A percentile compares a stretch with the other conserved stretches of the same genome.
phyloP scores from a whole-genome alignment of 2,888 invertebrate species.

The Napeogenes inachia region DNA sequence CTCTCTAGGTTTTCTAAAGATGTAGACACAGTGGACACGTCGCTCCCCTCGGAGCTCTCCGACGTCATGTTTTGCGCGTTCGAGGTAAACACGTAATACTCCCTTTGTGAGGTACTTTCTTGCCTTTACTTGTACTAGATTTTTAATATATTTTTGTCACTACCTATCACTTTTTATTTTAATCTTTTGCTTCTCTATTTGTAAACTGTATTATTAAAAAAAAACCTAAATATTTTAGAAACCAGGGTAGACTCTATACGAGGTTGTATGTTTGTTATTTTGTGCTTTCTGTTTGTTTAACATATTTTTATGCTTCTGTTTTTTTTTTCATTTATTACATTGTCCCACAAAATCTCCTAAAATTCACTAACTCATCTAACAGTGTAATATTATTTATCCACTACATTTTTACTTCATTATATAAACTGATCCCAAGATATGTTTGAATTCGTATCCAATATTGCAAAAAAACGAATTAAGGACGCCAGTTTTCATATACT shows the following conservation, averaged over 20 bases:
- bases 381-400: conserved; percentile 10
- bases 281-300: conserved; percentile 1
- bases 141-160: too few species aligned
- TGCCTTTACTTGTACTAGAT: too few species aligned
- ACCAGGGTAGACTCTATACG: neutral
- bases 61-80: conserved; percentile 84
- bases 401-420: conserved; percentile 27
- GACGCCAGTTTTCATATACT: too few species aligned
- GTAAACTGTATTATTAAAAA: too few species aligned
- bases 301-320: conserved; percentile 7
- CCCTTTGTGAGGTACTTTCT: neutral
- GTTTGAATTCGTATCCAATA: neutral
- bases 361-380: too few species aligned
- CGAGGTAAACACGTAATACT: conserved; percentile 76
- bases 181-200: too few species aligned
- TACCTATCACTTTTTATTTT: too few species aligned
- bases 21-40: conserved; percentile 83
- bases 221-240: too few species aligned
- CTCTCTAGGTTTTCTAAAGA: conserved; percentile 86
- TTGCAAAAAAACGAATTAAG: too few species aligned
- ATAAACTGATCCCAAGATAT: conserved; percentile 62
- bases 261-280: conserved; percentile 5
- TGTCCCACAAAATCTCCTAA: too few species aligned
- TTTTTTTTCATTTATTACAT: conserved; percentile 3
- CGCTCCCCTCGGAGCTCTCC: conserved; percentile 80